Conservation (phyloP, 2,888 invertebrate genomes). For the Pachymerium ferrugineum region DNA sequence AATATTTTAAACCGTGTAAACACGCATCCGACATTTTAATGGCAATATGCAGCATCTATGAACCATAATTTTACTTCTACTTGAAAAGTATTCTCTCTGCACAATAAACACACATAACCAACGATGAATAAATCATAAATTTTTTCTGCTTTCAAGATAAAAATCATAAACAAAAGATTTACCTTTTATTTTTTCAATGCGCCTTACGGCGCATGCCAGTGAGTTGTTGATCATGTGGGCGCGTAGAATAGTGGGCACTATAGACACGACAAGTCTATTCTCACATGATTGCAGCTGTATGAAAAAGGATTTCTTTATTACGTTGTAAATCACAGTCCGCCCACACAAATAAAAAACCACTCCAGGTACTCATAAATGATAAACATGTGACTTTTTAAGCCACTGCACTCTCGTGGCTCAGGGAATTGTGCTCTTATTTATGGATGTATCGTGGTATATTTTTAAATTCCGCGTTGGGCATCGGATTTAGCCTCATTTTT, state of each 20-base stretch:
- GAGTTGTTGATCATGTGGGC: constrained; percentile 14
- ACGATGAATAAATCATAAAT: not conserved
- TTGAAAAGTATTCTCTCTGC: too few species aligned
- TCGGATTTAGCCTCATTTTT: not conserved
- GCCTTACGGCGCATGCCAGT: not conserved
- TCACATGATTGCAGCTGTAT: constrained; percentile 2
- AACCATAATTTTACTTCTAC: too few species aligned
- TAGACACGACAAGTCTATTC: constrained; percentile 11
- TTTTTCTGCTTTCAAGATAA: not conserved
- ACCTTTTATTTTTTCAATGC: not conserved
- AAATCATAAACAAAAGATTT: not conserved
- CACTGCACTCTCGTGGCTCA: not conserved
- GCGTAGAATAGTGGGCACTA: not conserved
- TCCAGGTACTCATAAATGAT: constrained; percentile 3
- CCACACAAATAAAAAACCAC: not conserved
- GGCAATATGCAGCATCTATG: too few species aligned
- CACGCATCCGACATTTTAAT: too few species aligned
- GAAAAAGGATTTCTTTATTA: constrained; percentile 21
- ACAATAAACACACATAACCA: too few species aligned
- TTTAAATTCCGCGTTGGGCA: not conserved
- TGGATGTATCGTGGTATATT: not conserved
- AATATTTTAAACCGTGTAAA: too few species aligned
- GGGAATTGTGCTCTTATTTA: not conserved
- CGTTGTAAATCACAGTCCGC: not conserved
- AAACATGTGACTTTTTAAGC: not conserved